Conservation (phyloP, 2,113 vertebrate genomes). For the Mus musculus region DNA sequence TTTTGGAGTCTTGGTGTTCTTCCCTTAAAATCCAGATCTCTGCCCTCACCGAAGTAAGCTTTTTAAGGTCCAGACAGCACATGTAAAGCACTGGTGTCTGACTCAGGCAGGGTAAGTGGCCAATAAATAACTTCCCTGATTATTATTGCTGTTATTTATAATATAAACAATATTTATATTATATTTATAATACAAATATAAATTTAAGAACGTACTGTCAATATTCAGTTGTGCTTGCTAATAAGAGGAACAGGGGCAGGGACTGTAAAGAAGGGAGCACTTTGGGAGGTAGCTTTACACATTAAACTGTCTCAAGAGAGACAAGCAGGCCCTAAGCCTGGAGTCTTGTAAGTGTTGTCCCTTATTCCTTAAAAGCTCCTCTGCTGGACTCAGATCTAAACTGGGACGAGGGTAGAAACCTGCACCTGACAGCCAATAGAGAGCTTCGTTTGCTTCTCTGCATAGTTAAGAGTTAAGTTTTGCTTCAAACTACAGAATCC, state of each 20-base stretch:
- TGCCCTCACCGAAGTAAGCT: background rate
- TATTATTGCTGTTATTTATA: conserved; percentile 27
- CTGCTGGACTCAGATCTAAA: rapidly evolving
- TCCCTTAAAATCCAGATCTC: background rate
- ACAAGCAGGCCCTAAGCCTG: background rate
- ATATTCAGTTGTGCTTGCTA: conserved; percentile 50
- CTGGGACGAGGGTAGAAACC: background rate
- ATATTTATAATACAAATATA: conserved; percentile 49
- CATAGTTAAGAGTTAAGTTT: conserved; percentile 23
- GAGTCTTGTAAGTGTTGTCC: background rate
- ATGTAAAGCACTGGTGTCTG: conserved; percentile 17
- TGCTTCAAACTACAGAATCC: background rate
- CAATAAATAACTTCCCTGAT: conserved; percentile 39
- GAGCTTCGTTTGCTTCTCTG: background rate
- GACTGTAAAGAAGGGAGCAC: background rate
- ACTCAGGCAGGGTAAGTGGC: background rate
- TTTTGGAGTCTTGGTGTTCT: background rate
- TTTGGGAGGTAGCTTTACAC: background rate
- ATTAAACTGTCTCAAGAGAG: background rate
- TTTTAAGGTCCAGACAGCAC: background rate
- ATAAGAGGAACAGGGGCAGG: conserved; percentile 24
- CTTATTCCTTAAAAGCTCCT: background rate
- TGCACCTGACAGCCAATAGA: background rate
- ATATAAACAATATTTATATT: conserved; percentile 53
- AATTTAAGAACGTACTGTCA: conserved; percentile 54